Conservation (phyloP, 2,797 vertebrate genomes). For the Nasua narica region DNA sequence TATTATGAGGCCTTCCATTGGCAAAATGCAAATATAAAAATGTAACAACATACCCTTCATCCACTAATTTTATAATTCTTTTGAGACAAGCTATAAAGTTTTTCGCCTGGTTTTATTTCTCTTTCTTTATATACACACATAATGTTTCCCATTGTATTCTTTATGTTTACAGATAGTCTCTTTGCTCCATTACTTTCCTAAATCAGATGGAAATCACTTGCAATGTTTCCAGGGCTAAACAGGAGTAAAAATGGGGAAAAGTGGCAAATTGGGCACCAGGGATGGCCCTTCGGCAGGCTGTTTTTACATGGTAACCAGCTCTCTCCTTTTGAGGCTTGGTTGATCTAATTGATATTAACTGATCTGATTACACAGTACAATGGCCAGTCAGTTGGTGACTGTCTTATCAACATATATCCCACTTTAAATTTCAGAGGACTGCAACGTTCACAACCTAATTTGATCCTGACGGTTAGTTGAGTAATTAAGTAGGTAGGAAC, state of each 20-base stretch:
- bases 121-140: slow-evolving; percentile 66
- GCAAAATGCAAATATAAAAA: slow-evolving; percentile 76
- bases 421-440: not conserved
- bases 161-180: slow-evolving; percentile 74
- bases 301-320: not conserved
- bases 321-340: not conserved
- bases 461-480: not conserved
- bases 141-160: slow-evolving; percentile 72
- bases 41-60: slow-evolving; percentile 65
- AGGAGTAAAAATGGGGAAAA: slow-evolving; percentile 32
- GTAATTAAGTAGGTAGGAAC: not conserved
- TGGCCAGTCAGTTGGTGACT: not conserved
- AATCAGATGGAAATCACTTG: slow-evolving; percentile 73
- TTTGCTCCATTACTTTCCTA: slow-evolving; percentile 74
- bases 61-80: slow-evolving; percentile 79
- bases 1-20: slow-evolving; percentile 63
- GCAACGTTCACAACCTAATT: not conserved
- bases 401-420: not conserved
- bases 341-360: not conserved
- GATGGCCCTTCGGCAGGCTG: not conserved
- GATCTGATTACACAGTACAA: not conserved
- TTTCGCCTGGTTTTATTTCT: slow-evolving; percentile 67
- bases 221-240: slow-evolving; percentile 63
- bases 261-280: slow-evolving; percentile 34
- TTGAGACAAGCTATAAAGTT: slow-evolving; percentile 72